phyloP scores from a whole-genome alignment of 2,113 vertebrate species.

The Amphiprion ocellaris region DNA sequence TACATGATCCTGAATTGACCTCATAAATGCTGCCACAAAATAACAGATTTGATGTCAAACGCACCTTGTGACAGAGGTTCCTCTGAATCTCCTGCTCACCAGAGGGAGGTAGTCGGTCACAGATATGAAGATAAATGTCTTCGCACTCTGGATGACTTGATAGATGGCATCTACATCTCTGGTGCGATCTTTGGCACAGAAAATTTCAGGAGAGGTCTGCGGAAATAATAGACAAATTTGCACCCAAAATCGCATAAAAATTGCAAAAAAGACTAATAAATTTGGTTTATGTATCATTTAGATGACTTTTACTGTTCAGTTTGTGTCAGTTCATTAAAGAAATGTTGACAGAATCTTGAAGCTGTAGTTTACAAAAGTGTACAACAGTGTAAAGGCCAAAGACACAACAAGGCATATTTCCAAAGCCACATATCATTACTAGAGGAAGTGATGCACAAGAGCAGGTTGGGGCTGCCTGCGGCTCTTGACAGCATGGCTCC shows the following conservation, averaged over 20 bases:
- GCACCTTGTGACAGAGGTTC: constrained; percentile 72
- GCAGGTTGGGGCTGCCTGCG: constrained; percentile 33
- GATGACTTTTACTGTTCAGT: neutral
- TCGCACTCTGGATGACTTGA: constrained; percentile 77
- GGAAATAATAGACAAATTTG: constrained; percentile 31
- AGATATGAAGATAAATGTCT: constrained; percentile 76
- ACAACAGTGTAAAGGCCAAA: neutral
- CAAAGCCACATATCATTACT: constrained; percentile 26
- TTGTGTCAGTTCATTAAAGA: neutral
- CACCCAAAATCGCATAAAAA: neutral
- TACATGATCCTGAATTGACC: neutral
- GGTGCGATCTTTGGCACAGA: constrained; percentile 79
- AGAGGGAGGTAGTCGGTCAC: constrained; percentile 82
- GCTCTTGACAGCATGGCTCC: constrained; percentile 50
- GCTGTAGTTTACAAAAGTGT: too few species aligned
- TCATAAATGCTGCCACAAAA: constrained; percentile 1
- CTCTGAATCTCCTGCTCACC: constrained; percentile 66
- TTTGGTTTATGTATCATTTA: neutral
- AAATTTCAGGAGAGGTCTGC: constrained; percentile 76
- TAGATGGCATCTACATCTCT: constrained; percentile 77
- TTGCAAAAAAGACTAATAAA: neutral
- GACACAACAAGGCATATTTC: constrained; percentile 24
- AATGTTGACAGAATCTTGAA: neutral
- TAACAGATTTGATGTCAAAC: constrained; percentile 4
- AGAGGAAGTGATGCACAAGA: constrained; percentile 10